Percentiles rank a stretch among this genome's conserved stretches.
Conservation (phyloP, 2,797 vertebrate species). For the Rallus crepitans region DNA sequence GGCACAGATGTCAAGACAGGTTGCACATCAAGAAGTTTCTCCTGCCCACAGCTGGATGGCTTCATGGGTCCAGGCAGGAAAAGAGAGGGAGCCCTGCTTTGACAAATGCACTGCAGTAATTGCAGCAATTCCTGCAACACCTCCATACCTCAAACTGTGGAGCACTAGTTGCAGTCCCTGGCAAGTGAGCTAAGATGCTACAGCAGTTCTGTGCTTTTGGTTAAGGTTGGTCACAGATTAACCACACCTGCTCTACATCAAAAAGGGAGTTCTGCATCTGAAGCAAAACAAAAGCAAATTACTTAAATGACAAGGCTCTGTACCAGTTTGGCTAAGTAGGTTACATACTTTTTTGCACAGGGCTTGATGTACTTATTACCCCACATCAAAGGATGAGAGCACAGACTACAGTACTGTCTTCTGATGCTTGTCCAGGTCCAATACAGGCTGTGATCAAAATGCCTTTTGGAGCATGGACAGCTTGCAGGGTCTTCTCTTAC, state of each 20-base stretch:
- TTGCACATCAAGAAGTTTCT: rapidly evolving
- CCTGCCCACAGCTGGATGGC: background rate
- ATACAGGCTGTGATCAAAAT: background rate
- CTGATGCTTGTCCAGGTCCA: background rate
- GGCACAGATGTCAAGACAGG: background rate
- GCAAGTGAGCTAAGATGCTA: background rate
- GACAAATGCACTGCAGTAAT: too few species aligned
- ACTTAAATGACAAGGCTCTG: background rate
- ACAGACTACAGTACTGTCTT: background rate
- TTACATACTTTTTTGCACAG: background rate
- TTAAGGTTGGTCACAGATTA: background rate
- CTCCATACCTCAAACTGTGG: background rate
- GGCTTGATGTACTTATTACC: background rate
- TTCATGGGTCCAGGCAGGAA: background rate
- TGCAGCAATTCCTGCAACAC: background rate
- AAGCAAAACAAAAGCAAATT: background rate
- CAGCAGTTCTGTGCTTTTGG: background rate
- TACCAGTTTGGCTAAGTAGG: background rate
- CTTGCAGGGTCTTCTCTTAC: background rate
- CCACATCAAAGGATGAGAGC: background rate
- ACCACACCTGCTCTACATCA: background rate
- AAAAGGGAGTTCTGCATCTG: background rate
- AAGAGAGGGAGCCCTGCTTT: background rate
- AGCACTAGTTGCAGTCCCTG: background rate
- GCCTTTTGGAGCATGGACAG: background rate